phyloP scores from a whole-genome alignment of 1,140 invertebrate genomes.

The Holotrichia oblita region DNA sequence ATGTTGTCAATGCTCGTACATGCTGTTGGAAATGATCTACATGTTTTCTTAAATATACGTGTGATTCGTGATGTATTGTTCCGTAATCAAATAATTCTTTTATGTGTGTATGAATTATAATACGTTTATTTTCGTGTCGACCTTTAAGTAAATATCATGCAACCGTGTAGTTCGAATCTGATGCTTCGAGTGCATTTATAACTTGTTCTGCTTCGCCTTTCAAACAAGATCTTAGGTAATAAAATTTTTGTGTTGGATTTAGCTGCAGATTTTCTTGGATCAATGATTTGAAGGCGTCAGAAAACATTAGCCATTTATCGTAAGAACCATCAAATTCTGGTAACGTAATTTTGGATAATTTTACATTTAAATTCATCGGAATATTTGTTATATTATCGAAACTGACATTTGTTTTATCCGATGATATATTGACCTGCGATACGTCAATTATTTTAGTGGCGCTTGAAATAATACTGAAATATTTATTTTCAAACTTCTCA shows the following conservation, averaged over 20 bases:
- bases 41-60: constrained; percentile 9
- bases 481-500: constrained; percentile 4
- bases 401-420: constrained; percentile 15
- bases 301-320: constrained; percentile 55
- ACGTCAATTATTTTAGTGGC: constrained; percentile 4
- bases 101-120: constrained; percentile 53
- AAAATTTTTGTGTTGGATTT: constrained; percentile 53
- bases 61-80: constrained; percentile 13
- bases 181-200: constrained; percentile 54
- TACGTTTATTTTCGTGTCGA: constrained; percentile 57
- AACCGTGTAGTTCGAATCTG: constrained; percentile 56
- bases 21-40: constrained; percentile 25
- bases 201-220: constrained; percentile 53
- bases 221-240: constrained; percentile 55
- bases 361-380: constrained; percentile 34
- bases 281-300: constrained; percentile 52
- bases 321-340: constrained; percentile 53
- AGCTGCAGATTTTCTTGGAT: constrained; percentile 51
- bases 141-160: constrained; percentile 57
- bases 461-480: constrained; percentile 13
- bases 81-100: not conserved
- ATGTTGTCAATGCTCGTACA: constrained; percentile 36
- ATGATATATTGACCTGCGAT: constrained; percentile 15
- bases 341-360: constrained; percentile 53
- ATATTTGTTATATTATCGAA: not conserved